Conservation (phyloP, 2,113 vertebrate genomes). For the Cacatua alba region DNA sequence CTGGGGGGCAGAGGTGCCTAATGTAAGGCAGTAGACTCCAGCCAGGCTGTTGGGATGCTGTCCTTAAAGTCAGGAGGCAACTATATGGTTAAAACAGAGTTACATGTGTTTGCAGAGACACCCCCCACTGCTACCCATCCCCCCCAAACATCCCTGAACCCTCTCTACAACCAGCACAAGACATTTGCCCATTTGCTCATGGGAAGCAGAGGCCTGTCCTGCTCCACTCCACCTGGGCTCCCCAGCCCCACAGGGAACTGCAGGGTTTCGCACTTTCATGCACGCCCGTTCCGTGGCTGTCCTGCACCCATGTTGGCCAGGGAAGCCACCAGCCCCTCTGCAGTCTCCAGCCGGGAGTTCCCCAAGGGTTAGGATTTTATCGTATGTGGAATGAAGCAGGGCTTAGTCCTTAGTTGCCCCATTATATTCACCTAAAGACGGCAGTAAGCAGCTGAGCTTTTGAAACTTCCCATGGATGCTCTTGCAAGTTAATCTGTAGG, state of each 20-base stretch:
- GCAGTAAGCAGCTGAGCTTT: neutral
- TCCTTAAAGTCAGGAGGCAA: neutral
- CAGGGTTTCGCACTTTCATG: neutral
- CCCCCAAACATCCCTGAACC: neutral
- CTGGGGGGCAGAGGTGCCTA: neutral
- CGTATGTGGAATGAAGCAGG: neutral
- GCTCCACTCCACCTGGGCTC: fast-evolving
- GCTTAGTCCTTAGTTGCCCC: neutral
- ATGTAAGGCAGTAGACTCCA: fast-evolving
- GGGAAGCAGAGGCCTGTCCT: neutral
- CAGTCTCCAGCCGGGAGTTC: neutral
- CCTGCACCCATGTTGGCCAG: neutral
- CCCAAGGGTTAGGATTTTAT: neutral
- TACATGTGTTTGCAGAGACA: neutral
- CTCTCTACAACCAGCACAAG: neutral
- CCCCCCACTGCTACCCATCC: neutral
- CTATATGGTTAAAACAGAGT: neutral
- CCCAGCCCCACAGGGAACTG: neutral
- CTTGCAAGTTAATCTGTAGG: too few species aligned
- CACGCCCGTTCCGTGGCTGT: neutral
- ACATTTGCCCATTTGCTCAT: neutral
- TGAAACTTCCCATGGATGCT: neutral
- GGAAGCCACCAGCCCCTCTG: neutral
- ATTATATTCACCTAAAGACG: neutral
- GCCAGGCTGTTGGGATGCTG: neutral